A percentile compares a stretch with the other conserved stretches of the same genome.
These are phyloP conservation scores for Hexactinellida sp. DNA, from an alignment of 37 sponge, comb jelly and placozoan genomes.

Conservation along the genomic window DNA sequence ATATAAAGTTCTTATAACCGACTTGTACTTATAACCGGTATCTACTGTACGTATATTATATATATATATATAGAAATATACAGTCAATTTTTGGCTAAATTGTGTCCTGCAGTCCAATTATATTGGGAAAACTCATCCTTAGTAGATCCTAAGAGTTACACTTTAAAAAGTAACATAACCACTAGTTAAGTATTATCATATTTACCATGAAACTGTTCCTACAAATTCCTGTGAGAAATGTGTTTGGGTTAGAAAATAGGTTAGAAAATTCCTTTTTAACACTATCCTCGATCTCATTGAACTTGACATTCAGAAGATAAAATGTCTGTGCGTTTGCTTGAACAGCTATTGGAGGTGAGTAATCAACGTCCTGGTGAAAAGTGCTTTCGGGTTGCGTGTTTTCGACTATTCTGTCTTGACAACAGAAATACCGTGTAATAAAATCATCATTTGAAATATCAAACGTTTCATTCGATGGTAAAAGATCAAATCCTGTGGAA, in stretches of 20 bases:
- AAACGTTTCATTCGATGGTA: background rate
- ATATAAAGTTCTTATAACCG: too few species aligned
- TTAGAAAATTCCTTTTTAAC: background rate
- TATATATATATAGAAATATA: too few species aligned
- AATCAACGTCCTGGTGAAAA: too few species aligned
- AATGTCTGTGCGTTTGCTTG: background rate
- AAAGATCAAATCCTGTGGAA: background rate
- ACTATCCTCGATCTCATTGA: background rate
- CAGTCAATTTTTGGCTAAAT: background rate
- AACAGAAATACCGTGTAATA: background rate
- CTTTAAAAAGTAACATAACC: background rate
- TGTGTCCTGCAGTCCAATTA: conserved; percentile 1
- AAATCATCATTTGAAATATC: background rate
- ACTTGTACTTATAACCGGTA: too few species aligned
- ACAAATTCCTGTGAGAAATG: conserved; percentile 12
- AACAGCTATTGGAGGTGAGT: background rate
- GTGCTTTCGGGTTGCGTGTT: background rate
- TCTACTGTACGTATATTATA: too few species aligned
- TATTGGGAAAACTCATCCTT: background rate
- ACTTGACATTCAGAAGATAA: background rate
- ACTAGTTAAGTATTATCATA: background rate
- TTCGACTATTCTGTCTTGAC: background rate
- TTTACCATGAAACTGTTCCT: background rate
- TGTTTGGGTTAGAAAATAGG: background rate
- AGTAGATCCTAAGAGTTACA: background rate